Conservation (phyloP, 1,140 invertebrate genomes). For the Bombyx mandarina region DNA sequence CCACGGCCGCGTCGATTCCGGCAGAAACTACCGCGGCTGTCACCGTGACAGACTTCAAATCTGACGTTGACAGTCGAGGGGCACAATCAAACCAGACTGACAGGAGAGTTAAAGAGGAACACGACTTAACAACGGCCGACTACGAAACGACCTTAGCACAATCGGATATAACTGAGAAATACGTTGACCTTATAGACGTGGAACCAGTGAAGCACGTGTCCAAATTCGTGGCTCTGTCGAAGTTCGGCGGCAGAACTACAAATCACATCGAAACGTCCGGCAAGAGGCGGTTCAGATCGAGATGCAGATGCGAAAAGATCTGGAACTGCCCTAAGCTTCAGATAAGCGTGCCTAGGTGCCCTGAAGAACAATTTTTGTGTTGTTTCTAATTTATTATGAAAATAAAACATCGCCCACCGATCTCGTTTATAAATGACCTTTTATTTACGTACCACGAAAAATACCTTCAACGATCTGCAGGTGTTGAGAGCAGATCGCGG, state of each 20-base stretch:
- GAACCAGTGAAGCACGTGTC: background rate
- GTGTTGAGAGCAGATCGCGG: too few species aligned
- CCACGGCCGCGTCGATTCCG: too few species aligned
- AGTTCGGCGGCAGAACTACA: constrained; percentile 15
- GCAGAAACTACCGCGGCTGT: too few species aligned
- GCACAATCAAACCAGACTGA: constrained; percentile 9
- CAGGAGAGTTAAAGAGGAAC: constrained; percentile 15
- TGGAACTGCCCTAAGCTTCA: constrained; percentile 65
- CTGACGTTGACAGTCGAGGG: too few species aligned
- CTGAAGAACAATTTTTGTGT: constrained; percentile 62
- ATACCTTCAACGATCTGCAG: too few species aligned
- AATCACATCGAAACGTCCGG: constrained; percentile 32
- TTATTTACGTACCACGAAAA: too few species aligned
- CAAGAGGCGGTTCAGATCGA: constrained; percentile 44
- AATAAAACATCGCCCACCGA: too few species aligned
- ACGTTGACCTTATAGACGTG: constrained; percentile 2
- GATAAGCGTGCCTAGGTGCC: constrained; percentile 62
- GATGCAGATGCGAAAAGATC: constrained; percentile 62
- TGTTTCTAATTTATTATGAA: constrained; percentile 36
- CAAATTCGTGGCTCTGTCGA: constrained; percentile 27
- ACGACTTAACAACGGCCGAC: constrained; percentile 19
- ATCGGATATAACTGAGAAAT: constrained; percentile 18
- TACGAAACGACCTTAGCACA: constrained; percentile 18
- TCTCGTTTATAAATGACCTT: too few species aligned
- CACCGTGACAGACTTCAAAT: too few species aligned